Evolutionary conservation across 2,797 vertebrate genomes (phyloP).

Genomic region (Rousettus madagascariensis): DNA sequence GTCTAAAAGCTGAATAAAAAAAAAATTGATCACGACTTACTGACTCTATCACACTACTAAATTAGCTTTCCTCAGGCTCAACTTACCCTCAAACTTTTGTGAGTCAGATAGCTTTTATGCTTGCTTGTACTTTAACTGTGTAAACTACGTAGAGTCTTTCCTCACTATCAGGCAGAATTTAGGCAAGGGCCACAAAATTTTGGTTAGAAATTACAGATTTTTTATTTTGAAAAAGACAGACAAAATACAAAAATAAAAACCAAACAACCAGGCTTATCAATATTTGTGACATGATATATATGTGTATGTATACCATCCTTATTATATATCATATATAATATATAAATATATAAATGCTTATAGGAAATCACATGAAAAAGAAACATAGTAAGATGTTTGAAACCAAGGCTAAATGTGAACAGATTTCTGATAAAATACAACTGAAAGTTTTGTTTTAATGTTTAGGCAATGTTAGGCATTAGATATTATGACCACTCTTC

Average conservation of each 20-base stretch:
- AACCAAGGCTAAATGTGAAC: neutral
- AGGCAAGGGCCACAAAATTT: constrained; percentile 4
- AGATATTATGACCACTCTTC: neutral
- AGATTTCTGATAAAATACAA: constrained; percentile 43
- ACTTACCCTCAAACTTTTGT: neutral
- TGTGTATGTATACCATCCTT: neutral
- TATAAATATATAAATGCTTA: no score
- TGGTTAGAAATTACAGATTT: constrained; percentile 41
- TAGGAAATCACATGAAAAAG: neutral
- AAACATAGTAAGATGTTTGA: neutral
- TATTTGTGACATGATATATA: neutral
- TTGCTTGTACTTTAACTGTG: neutral
- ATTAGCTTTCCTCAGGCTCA: neutral
- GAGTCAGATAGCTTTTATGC: neutral
- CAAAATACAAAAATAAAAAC: neutral
- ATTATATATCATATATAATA: neutral
- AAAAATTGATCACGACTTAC: neutral
- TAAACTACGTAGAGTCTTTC: neutral
- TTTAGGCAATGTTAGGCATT: neutral
- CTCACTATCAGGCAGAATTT: neutral
- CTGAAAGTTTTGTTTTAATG: neutral
- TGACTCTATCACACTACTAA: neutral
- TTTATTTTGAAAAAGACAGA: constrained; percentile 13
- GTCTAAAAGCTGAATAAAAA: neutral
- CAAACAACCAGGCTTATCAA: neutral